These are phyloP conservation scores for Todus mexicanus DNA, from an alignment of 2,797 vertebrate species.

Conservation along the genomic window DNA sequence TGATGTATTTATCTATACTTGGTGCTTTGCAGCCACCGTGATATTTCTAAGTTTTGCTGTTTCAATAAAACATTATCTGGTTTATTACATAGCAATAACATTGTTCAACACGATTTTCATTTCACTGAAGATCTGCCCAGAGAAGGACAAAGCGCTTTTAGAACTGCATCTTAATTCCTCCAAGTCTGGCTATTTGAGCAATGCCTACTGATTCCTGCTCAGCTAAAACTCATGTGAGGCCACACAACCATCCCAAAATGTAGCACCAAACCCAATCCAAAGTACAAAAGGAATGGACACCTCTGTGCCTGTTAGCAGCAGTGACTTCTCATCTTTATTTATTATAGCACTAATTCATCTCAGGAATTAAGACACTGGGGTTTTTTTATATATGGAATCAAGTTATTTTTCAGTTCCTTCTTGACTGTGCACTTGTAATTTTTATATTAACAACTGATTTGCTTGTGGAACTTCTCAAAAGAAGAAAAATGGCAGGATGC, in stretches of 20 bases:
- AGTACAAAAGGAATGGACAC: background rate
- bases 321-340: background rate
- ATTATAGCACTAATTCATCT: background rate
- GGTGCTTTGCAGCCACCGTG: slow-evolving; percentile 20
- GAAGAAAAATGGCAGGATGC: background rate
- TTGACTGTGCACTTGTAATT: background rate
- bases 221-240: background rate
- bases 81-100: slow-evolving; percentile 14
- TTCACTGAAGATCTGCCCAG: background rate
- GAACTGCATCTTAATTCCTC: background rate
- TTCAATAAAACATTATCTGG: slow-evolving; percentile 24
- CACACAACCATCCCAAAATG: background rate
- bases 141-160: background rate
- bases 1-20: background rate
- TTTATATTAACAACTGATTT: background rate
- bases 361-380: background rate
- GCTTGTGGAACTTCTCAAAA: background rate
- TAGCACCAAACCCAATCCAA: background rate
- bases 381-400: background rate
- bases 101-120: slow-evolving; percentile 17
- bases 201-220: background rate
- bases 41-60: slow-evolving; percentile 12
- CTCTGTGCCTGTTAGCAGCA: background rate
- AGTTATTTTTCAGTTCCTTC: background rate
- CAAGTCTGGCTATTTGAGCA: background rate